Percentiles rank a stretch among this genome's conserved stretches.
These are phyloP conservation scores for Xenops minutus DNA, from an alignment of 2,797 vertebrate species.

Conservation along the genomic window DNA sequence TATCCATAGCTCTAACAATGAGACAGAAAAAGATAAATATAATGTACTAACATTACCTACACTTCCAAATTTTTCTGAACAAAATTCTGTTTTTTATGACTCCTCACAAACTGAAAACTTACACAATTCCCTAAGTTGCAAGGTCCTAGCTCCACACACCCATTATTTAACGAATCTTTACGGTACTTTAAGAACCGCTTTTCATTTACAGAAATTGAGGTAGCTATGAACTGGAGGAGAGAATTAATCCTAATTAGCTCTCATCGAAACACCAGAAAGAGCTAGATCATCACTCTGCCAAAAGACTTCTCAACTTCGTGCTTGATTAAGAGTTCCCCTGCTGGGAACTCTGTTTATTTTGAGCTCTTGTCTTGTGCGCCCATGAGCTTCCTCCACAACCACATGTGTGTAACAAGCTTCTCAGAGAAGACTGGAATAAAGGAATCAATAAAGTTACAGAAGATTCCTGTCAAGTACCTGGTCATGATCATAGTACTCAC, in stretches of 20 bases:
- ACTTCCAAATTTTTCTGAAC: not conserved
- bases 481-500: not conserved
- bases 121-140: not conserved
- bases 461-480: not conserved
- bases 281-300: not conserved
- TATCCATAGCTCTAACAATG: fast-evolving
- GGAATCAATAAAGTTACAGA: not conserved
- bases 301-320: not conserved
- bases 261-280: not conserved
- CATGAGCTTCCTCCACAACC: not conserved
- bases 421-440: not conserved
- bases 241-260: not conserved
- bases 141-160: not conserved
- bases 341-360: not conserved
- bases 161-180: not conserved
- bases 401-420: not conserved
- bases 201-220: not conserved
- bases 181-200: not conserved
- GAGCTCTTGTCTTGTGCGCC: not conserved
- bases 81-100: not conserved
- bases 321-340: not conserved
- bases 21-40: not conserved
- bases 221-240: not conserved
- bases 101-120: not conserved
- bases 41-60: not conserved